Conservation (phyloP, 2,888 invertebrate species). For the Polyommatus icarus region DNA sequence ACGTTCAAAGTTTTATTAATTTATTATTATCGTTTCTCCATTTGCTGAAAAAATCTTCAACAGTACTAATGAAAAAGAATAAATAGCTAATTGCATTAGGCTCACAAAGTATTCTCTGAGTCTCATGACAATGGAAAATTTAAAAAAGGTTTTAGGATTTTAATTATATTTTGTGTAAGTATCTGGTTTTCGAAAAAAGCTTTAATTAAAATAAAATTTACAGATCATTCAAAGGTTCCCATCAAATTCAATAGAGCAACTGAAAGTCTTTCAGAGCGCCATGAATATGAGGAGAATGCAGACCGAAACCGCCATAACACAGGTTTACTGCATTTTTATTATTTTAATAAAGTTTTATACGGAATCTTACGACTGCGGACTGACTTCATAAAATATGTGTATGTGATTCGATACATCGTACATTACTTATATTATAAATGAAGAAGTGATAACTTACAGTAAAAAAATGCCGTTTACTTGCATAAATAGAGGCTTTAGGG, state of each 20-base stretch:
- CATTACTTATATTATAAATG: not conserved
- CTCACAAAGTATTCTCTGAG: too few species aligned
- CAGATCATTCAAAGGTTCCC: slow-evolving; percentile 46
- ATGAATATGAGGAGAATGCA: slow-evolving; percentile 52
- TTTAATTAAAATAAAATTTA: slow-evolving; percentile 36
- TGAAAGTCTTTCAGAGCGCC: slow-evolving; percentile 56
- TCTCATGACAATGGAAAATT: too few species aligned
- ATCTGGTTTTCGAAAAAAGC: not conserved
- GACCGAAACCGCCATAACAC: slow-evolving; percentile 34
- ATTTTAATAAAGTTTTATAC: slow-evolving; percentile 23
- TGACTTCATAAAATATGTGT: not conserved
- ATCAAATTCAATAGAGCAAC: slow-evolving; percentile 50
- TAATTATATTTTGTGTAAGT: too few species aligned
- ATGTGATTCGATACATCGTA: not conserved
- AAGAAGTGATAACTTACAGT: too few species aligned
- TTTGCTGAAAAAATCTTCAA: too few species aligned
- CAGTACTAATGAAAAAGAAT: too few species aligned
- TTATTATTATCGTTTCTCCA: too few species aligned
- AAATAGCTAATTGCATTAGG: too few species aligned
- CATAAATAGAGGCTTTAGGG: too few species aligned
- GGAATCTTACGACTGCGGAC: not conserved
- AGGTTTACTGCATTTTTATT: slow-evolving; percentile 23
- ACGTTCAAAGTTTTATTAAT: too few species aligned
- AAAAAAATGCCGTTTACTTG: too few species aligned
- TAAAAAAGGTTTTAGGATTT: too few species aligned